Evolutionary conservation across 92 coral and sea anemone genomes (phyloP), one percentile per base, ranked within the genome.

Genomic region (Desmophyllum pertusum): DNA sequence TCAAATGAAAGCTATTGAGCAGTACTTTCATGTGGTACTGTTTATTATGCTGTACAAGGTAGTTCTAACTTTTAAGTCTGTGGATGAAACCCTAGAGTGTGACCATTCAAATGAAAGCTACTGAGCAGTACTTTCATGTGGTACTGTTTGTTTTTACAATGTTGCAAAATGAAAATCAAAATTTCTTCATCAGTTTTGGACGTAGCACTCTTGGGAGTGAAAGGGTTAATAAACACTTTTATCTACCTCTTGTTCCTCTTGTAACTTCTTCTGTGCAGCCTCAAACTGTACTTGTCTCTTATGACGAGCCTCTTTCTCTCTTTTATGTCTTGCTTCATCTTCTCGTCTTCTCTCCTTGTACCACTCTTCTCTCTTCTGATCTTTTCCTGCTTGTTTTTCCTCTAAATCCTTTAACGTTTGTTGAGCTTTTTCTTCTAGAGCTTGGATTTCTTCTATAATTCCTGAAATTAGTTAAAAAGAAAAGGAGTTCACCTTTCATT

Each of bases 371-470:
- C 95, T 86, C 74, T 91, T 81, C 77, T 92, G 87, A 30, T 75
- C 87, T 78, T 92, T 94, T 5, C 37, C 46, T 14, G 90, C 90
- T 65, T 92, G 99, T 69, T 89, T 96, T 48, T 75, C 81, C 71
- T 92, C 97, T 10, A 96, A 87, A 45, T 96, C 98, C 36, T 73
- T 87, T 39, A 96, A 45, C 74, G 80, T 89, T 85, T 87, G 84
- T 73, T 89, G 86, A 73, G 98, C 99, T 53, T 86, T 88, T 90
- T 90, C 87, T 50, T 96, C 98, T 61, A 96, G 70, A 1, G 89
- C 86, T 82, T 72, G 55, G 39, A 82, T 82, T 71, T 82, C 70
- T 72, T 72, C 86, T 7, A 21, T 40, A 33, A 82, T 63, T 68
- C 66, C 84, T 80, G 36, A 23, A 37, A 39, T 27, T 4, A 11